phyloP scores from a whole-genome alignment of 2,113 vertebrate species.

The Dasypus novemcinctus region DNA sequence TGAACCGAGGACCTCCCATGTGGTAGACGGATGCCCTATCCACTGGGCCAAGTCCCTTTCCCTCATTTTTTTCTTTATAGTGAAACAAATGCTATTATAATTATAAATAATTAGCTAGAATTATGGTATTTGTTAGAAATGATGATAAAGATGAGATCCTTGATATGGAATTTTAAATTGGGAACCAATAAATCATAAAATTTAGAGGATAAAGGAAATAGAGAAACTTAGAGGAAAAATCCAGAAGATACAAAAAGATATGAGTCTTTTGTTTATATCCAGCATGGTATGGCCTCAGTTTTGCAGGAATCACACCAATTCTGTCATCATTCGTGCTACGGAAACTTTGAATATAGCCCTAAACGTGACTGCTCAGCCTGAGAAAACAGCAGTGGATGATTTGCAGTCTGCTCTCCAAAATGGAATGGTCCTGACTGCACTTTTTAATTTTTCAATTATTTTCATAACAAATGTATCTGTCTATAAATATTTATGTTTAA shows the following conservation, averaged over 20 bases:
- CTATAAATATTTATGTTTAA: neutral
- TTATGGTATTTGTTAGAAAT: neutral
- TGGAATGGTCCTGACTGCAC: neutral
- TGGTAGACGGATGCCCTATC: too few relatives aligned
- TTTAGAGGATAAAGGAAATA: slow-evolving; percentile 17
- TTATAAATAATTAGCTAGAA: slow-evolving; percentile 16
- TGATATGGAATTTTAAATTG: neutral
- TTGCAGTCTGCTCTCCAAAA: neutral
- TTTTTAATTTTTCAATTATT: neutral
- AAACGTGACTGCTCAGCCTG: neutral
- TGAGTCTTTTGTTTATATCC: neutral
- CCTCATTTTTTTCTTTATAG: neutral
- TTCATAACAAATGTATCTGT: neutral
- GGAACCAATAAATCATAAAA: neutral
- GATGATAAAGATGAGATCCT: neutral
- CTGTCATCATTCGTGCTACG: neutral
- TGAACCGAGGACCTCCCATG: too few relatives aligned
- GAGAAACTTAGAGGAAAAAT: neutral
- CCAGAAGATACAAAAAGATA: neutral
- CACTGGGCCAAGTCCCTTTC: too few relatives aligned
- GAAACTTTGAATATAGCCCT: neutral
- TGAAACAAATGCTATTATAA: neutral
- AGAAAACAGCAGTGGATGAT: neutral
- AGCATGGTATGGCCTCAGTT: neutral
- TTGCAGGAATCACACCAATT: neutral